Conservation (phyloP, 2,797 vertebrate species). For the Pogonophryne albipinna region DNA sequence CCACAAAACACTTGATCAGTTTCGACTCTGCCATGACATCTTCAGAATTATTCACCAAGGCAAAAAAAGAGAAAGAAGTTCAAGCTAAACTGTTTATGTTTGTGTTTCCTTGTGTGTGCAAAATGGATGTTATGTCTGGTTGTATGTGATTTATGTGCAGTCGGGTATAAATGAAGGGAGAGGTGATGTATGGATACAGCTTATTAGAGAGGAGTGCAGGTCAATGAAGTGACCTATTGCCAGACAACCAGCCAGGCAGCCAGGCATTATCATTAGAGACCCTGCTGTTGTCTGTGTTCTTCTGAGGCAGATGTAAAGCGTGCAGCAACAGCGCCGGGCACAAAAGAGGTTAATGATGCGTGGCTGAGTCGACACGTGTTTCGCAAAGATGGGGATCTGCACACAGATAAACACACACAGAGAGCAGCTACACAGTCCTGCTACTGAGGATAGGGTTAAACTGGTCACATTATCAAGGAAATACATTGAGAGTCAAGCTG, state of each 20-base stretch:
- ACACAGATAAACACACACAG: conserved; percentile 11
- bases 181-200: conserved; percentile 35
- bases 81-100: conserved; percentile 4
- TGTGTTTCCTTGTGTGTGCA: conserved; percentile 18
- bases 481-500: background rate
- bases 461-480: background rate
- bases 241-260: conserved; percentile 50
- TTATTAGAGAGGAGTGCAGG: conserved; percentile 33
- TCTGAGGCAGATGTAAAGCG: conserved; percentile 60
- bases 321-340: conserved; percentile 59
- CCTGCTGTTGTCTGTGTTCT: conserved; percentile 57
- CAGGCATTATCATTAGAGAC: conserved; percentile 47
- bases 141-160: conserved; percentile 20
- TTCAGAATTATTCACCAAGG: conserved; percentile 40
- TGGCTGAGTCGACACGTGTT: conserved; percentile 66
- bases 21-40: conserved; percentile 42
- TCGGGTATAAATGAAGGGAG: background rate
- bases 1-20: conserved; percentile 56
- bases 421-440: background rate
- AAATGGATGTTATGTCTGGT: conserved; percentile 15
- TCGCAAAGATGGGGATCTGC: conserved; percentile 25
- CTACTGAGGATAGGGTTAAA: conserved; percentile 12
- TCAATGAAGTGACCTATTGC: conserved; percentile 33
- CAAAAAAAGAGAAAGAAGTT: background rate
- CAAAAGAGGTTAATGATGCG: conserved; percentile 76